phyloP scores from a whole-genome alignment of 2,113 vertebrate genomes.

The Bufo bufo region DNA sequence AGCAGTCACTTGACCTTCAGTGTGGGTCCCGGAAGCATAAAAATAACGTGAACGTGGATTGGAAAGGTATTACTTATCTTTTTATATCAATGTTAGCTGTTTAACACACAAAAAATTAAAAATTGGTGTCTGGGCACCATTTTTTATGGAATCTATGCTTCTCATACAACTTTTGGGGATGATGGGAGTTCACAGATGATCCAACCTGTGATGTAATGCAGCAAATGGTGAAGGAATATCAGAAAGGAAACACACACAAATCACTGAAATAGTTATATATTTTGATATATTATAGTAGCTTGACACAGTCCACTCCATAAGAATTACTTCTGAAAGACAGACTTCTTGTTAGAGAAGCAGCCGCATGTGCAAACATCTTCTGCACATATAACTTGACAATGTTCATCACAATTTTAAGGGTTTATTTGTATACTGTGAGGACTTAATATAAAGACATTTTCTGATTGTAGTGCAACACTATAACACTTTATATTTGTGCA shows the following conservation, averaged over 20 bases:
- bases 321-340: not conserved
- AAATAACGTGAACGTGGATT: no score
- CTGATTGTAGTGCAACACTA: constrained; percentile 36
- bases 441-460: constrained; percentile 36
- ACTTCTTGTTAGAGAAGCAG: not conserved
- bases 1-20: no score
- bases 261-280: constrained; percentile 14
- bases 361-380: not conserved
- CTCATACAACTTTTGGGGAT: no score
- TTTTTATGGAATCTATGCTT: no score
- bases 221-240: not conserved
- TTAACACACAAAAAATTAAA: no score
- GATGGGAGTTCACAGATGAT: no score
- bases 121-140: no score
- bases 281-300: constrained; percentile 11
- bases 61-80: no score
- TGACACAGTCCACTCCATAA: not conserved
- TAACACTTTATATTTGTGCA: constrained; percentile 37
- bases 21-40: no score
- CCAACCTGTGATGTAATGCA: no score
- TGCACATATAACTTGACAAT: not conserved
- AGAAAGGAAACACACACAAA: not conserved
- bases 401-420: constrained; percentile 7
- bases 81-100: no score
- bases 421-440: constrained; percentile 36